These are phyloP conservation scores for Morpho achilles DNA, from an alignment of 2,888 invertebrate genomes.

Conservation along the genomic window DNA sequence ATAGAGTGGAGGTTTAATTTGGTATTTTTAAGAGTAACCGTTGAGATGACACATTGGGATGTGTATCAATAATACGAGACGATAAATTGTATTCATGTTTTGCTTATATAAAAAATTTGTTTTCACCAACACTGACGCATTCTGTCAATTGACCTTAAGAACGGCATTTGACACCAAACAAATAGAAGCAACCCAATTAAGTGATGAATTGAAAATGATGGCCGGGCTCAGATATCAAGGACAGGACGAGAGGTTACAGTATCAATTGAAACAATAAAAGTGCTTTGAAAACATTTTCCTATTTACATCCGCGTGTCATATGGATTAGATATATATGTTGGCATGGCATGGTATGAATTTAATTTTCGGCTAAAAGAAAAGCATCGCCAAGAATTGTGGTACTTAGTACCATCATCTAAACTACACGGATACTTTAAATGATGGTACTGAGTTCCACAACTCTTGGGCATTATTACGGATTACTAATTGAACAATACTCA, in stretches of 20 bases:
- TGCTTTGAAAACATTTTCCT: constrained; percentile 28
- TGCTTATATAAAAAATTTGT: constrained; percentile 6
- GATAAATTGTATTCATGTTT: constrained; percentile 4
- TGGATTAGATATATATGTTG: background rate
- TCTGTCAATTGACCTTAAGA: constrained; percentile 37
- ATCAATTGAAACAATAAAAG: constrained; percentile 32
- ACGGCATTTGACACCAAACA: constrained; percentile 39
- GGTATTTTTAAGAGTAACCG: too few relatives aligned
- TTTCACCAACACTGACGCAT: constrained; percentile 17
- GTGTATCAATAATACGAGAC: too few relatives aligned
- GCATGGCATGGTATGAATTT: too few relatives aligned
- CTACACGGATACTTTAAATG: too few relatives aligned
- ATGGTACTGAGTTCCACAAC: too few relatives aligned
- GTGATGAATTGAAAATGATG: constrained; percentile 45
- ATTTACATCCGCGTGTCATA: constrained; percentile 13
- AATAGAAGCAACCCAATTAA: constrained; percentile 46
- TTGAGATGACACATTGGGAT: too few relatives aligned
- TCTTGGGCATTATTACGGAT: too few relatives aligned
- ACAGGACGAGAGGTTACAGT: constrained; percentile 29
- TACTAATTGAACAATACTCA: too few relatives aligned
- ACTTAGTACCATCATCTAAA: too few relatives aligned
- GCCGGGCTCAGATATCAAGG: constrained; percentile 45
- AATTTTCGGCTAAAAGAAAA: too few relatives aligned
- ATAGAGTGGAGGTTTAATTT: too few relatives aligned
- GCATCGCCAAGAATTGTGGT: too few relatives aligned